These are phyloP conservation scores for Chelon labrosus DNA, from an alignment of 2,797 vertebrate genomes.

Conservation along the genomic window DNA sequence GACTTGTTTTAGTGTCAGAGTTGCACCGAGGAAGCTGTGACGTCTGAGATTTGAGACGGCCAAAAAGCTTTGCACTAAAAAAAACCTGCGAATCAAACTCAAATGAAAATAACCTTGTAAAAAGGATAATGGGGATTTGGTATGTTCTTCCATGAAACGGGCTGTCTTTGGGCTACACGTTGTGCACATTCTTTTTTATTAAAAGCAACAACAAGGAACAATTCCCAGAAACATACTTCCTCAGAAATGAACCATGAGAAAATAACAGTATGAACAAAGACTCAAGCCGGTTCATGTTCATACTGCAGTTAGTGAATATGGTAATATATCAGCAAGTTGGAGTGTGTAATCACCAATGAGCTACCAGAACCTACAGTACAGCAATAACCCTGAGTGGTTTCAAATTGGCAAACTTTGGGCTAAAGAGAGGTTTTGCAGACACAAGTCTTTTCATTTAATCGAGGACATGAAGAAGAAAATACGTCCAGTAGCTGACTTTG, in stretches of 20 bases:
- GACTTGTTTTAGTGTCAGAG: constrained; percentile 21
- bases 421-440: constrained; percentile 23
- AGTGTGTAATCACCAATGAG: constrained; percentile 41
- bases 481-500: constrained; percentile 22
- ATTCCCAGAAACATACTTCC: neutral
- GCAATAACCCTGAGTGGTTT: constrained; percentile 49
- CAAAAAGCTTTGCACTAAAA: constrained; percentile 31
- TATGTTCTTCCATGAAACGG: constrained; percentile 10
- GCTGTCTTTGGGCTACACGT: neutral
- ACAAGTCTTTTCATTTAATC: constrained; percentile 38
- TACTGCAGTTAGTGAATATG: constrained; percentile 28
- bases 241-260: neutral
- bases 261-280: neutral
- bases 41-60: constrained; percentile 29
- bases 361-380: constrained; percentile 27
- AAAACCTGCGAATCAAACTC: constrained; percentile 27
- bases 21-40: constrained; percentile 26
- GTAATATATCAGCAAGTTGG: constrained; percentile 20
- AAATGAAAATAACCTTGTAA: constrained; percentile 7
- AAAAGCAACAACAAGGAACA: neutral
- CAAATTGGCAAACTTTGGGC: constrained; percentile 17
- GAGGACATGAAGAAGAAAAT: constrained; percentile 29
- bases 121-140: constrained; percentile 2
- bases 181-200: no score
- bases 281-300: constrained; percentile 13